Evolutionary conservation across 2,113 vertebrate species (phyloP).

Genomic region (Pipra filicauda): DNA sequence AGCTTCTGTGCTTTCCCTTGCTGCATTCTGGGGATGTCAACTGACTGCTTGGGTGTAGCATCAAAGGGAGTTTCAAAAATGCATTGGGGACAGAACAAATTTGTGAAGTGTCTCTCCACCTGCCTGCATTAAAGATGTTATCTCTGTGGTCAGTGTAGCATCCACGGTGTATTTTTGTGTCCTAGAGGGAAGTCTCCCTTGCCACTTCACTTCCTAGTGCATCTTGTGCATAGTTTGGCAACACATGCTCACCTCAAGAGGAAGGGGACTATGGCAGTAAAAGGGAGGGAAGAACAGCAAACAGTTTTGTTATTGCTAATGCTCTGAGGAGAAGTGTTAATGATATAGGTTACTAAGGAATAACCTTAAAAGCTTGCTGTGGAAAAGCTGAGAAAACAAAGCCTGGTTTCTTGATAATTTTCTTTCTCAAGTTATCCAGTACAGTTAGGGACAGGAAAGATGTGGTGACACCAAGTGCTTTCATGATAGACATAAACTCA

Average conservation of each 20-base stretch:
- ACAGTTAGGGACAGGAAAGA: too few relatives aligned
- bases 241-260: not conserved
- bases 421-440: not conserved
- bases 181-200: not conserved
- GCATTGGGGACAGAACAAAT: not conserved
- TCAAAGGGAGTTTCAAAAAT: not conserved
- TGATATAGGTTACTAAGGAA: not conserved
- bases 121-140: not conserved
- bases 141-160: not conserved
- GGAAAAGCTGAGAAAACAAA: not conserved
- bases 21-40: not conserved
- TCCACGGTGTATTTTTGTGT: not conserved
- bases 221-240: not conserved
- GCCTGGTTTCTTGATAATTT: not conserved
- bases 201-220: not conserved
- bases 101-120: not conserved
- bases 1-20: not conserved
- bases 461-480: not conserved
- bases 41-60: not conserved
- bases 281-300: not conserved
- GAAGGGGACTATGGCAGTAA: too few relatives aligned
- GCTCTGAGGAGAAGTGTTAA: not conserved
- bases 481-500: not conserved
- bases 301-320: not conserved
- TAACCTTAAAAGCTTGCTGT: not conserved